These are phyloP conservation scores for Gastrophryne carolinensis DNA, from an alignment of 2,797 vertebrate genomes.

Conservation along the genomic window DNA sequence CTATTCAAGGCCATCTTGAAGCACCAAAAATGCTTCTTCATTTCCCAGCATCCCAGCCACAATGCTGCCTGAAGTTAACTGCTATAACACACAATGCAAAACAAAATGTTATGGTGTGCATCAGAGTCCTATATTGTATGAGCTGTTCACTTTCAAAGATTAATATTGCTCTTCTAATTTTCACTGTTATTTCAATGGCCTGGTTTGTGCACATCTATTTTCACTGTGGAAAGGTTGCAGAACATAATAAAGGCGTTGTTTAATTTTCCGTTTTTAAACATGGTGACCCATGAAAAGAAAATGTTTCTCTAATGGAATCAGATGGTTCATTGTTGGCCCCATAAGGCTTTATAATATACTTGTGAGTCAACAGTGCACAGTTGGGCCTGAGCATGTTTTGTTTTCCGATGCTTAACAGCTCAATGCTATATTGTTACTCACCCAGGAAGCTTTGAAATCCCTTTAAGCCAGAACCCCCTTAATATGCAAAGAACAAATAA, in stretches of 20 bases:
- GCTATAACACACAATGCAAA: too few species aligned
- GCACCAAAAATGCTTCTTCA: too few species aligned
- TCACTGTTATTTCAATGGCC: background rate
- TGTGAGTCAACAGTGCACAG: conserved; percentile 2
- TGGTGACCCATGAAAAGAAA: conserved; percentile 16
- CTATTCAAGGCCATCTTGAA: too few species aligned
- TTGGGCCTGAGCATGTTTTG: conserved; percentile 13
- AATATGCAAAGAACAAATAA: conserved; percentile 26
- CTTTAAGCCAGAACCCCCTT: conserved; percentile 16
- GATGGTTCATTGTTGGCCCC: too few species aligned
- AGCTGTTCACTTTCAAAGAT: too few species aligned
- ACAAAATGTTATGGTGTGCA: too few species aligned
- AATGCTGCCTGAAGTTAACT: too few species aligned
- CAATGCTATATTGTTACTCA: conserved; percentile 21
- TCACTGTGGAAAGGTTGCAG: background rate
- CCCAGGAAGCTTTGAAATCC: conserved; percentile 37
- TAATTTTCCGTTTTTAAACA: conserved; percentile 2
- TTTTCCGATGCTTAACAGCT: conserved; percentile 29
- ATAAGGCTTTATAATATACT: conserved; percentile 1
- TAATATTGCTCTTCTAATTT: background rate
- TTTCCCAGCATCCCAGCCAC: too few species aligned
- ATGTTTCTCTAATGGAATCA: background rate
- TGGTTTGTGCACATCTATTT: background rate
- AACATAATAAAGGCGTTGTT: background rate
- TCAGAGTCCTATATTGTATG: too few species aligned